phyloP scores from a whole-genome alignment of 2,113 vertebrate genomes.

The Galeopterus variegatus region DNA sequence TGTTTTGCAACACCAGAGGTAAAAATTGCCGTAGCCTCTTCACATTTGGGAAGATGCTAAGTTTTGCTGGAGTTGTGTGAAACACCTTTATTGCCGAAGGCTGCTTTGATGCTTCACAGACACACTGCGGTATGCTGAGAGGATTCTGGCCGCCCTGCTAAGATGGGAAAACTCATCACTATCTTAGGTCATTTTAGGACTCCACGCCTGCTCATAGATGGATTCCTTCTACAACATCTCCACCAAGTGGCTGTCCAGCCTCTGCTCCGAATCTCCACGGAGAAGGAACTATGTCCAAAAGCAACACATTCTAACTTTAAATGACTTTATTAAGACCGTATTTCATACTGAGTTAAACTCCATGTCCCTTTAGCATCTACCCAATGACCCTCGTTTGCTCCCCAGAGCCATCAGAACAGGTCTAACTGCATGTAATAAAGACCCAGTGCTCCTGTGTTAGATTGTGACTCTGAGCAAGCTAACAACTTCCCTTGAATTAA shows the following conservation, averaged over 20 bases:
- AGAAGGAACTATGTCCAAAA: background rate
- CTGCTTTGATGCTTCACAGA: background rate
- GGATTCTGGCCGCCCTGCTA: rapidly evolving
- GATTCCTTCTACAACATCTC: slow-evolving; percentile 68
- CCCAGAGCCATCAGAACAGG: background rate
- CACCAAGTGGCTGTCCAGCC: slow-evolving; percentile 56
- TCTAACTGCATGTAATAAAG: background rate
- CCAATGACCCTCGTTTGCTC: background rate
- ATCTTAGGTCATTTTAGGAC: background rate
- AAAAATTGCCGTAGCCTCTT: background rate
- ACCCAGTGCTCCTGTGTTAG: background rate
- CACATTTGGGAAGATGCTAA: background rate
- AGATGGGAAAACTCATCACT: rapidly evolving
- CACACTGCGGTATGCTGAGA: rapidly evolving
- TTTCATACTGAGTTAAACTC: background rate
- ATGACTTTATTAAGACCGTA: background rate
- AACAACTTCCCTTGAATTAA: too few relatives aligned
- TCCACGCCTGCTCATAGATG: rapidly evolving
- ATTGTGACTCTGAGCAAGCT: background rate
- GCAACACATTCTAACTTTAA: background rate
- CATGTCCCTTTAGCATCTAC: background rate
- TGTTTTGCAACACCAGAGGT: background rate
- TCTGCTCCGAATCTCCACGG: background rate
- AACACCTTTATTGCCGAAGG: rapidly evolving
- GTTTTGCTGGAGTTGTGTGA: rapidly evolving